phyloP scores from a whole-genome alignment of 1,140 invertebrate genomes.

The Mya arenaria region DNA sequence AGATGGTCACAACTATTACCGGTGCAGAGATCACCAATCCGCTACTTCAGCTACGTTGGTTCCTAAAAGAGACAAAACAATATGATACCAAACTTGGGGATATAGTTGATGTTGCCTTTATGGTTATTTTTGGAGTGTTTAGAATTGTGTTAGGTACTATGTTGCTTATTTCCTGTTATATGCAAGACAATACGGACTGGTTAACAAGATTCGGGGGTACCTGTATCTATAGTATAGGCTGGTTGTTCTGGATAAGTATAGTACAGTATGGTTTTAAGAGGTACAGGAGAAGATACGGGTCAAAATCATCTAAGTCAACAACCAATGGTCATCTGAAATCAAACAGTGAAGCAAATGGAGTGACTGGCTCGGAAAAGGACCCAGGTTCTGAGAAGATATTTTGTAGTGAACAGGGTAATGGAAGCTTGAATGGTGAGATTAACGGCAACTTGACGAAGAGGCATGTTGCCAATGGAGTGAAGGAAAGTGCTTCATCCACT shows the following conservation, averaged over 20 bases:
- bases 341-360: slow-evolving; percentile 13
- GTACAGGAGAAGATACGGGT: slow-evolving; percentile 66
- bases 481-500: no score
- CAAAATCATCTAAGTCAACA: background rate
- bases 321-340: background rate
- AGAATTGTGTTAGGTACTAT: slow-evolving; percentile 73
- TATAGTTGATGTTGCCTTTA: slow-evolving; percentile 73
- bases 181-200: slow-evolving; percentile 71
- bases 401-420: background rate
- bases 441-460: slow-evolving; percentile 16
- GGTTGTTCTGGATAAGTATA: slow-evolving; percentile 77
- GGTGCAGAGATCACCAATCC: slow-evolving; percentile 80
- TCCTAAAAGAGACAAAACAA: slow-evolving; percentile 70
- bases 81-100: slow-evolving; percentile 69
- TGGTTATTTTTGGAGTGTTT: slow-evolving; percentile 75
- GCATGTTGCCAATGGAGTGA: background rate
- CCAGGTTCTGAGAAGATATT: background rate
- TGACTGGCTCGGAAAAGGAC: background rate
- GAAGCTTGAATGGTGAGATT: background rate
- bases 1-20: slow-evolving; percentile 76
- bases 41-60: slow-evolving; percentile 80
- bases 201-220: slow-evolving; percentile 69
- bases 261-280: slow-evolving; percentile 74
- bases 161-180: slow-evolving; percentile 75
- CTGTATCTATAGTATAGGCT: slow-evolving; percentile 74